phyloP scores from a whole-genome alignment of 1,140 invertebrate species.

The Andrena cerasifolii region DNA sequence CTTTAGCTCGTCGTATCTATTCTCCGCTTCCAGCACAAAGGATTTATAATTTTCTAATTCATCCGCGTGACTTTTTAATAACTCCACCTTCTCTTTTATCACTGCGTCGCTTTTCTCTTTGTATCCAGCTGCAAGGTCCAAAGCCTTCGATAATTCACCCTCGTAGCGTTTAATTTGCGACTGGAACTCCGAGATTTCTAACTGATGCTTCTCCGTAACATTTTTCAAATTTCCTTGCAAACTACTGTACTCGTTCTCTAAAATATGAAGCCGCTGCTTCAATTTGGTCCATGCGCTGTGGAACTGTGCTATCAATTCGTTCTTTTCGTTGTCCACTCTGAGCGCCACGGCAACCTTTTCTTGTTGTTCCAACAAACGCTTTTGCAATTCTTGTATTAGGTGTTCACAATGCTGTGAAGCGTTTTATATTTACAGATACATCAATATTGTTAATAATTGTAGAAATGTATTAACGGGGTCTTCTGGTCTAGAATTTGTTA shows the following conservation, averaged over 20 bases:
- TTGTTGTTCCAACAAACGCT: conserved; percentile 88
- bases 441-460: conserved; percentile 18
- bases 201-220: conserved; percentile 73
- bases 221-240: conserved; percentile 74
- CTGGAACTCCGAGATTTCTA: conserved; percentile 70
- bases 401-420: conserved; percentile 88
- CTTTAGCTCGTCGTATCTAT: conserved; percentile 72
- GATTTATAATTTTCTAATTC: conserved; percentile 79
- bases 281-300: conserved; percentile 83
- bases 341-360: conserved; percentile 90
- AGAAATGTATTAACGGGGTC: neutral
- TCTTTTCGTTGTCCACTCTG: conserved; percentile 89
- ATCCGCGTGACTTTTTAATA: conserved; percentile 74
- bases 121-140: conserved; percentile 86
- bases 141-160: conserved; percentile 86
- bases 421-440: conserved; percentile 9
- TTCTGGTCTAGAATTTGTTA: no score
- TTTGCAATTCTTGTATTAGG: conserved; percentile 88
- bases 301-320: conserved; percentile 86
- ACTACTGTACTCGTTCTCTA: conserved; percentile 78
- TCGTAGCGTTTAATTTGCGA: conserved; percentile 85
- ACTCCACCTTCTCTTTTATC: conserved; percentile 82
- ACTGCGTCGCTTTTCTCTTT: conserved; percentile 86
- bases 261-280: conserved; percentile 77
- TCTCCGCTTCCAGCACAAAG: conserved; percentile 74